Evolutionary conservation across 37 sponge, comb jelly and placozoan species (phyloP), one percentile per base, ranked within the genome.

Genomic region (Spongia lamella): DNA sequence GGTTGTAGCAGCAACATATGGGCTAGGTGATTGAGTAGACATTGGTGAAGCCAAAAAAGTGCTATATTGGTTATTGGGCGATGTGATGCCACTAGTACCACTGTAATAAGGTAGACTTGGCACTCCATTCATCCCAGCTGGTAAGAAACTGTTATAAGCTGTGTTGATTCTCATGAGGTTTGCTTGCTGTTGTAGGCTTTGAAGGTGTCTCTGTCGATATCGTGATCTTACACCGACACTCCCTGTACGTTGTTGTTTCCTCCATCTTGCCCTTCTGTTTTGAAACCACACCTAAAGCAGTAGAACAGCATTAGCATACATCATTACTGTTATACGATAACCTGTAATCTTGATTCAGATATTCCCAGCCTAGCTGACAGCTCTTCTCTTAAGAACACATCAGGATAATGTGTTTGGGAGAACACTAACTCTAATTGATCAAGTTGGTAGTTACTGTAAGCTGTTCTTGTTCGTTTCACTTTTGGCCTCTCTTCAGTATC

Each of bases 221-320:
- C 83, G 49, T 36, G 83, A 83, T 13, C 89, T 36, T 1, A 70
- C 38, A 34, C 89, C 83, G 20, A 78, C 67, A 61, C 89, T 77
- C 0, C 89, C 89, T 21, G 89, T 88, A 7, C 89, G 70, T 56
- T 88, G 81, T 38, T 88, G 89, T 74, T 88, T 88, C 13, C 89
- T 79, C 39, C 37, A 78, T 5, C 89, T 34, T 25, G 89, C 89
- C 32, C 89, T 70, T 25, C 89, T 36, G 59, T 88, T 88, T 56
- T 88, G 89, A 52, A 88, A 88, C 89, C 89, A 88, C 20, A 88
- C 79, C 88, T 80, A n/a, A 36, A 21, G 1, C 22, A 29, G 9
- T 15, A 79, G 0, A 37, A 38, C 22, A 57, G 2, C 36, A 54
- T 24, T 22, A 19, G 17, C 2, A 16, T 61, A 3, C 25, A 32